Evolutionary conservation across 2,797 vertebrate species (phyloP).

Genomic region (Sternarchorhynchus goeldii): DNA sequence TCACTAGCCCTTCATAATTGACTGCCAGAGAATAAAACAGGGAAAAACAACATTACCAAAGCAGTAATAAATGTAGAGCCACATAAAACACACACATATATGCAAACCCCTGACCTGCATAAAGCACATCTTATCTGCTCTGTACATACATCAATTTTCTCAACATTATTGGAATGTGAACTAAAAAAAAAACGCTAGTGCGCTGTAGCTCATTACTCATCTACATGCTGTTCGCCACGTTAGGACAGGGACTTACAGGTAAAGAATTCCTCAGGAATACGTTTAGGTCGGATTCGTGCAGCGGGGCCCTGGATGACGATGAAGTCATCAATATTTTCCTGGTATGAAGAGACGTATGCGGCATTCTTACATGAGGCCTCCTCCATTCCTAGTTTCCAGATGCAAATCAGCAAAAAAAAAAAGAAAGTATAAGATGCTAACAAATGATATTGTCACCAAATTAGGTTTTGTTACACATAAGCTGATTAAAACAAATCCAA

Average conservation of each 20-base stretch:
- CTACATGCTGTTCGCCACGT: background rate
- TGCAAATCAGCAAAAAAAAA: background rate
- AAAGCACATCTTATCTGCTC: no score
- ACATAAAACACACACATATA: background rate
- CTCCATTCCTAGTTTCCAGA: slow-evolving; percentile 85
- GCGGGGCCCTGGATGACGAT: slow-evolving; percentile 85
- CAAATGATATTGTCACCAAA: no score
- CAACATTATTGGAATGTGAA: no score
- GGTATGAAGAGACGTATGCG: slow-evolving; percentile 80
- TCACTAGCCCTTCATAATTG: slow-evolving; percentile 88
- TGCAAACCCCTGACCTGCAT: background rate
- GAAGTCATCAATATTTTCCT: slow-evolving; percentile 74
- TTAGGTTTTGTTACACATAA: no score
- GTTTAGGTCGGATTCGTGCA: slow-evolving; percentile 79
- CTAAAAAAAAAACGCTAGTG: no score
- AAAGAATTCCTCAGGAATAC: slow-evolving; percentile 81
- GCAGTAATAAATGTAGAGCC: slow-evolving; percentile 10
- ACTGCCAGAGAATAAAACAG: slow-evolving; percentile 80
- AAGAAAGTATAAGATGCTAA: no score
- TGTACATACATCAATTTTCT: no score
- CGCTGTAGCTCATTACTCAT: no score
- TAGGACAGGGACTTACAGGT: slow-evolving; percentile 78
- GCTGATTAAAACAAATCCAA: no score
- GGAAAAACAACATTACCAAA: slow-evolving; percentile 32
- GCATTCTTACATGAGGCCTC: slow-evolving; percentile 79